Evolutionary conservation across 2,888 invertebrate genomes (phyloP).

Genomic region (Hirtodrosophila duncani): DNA sequence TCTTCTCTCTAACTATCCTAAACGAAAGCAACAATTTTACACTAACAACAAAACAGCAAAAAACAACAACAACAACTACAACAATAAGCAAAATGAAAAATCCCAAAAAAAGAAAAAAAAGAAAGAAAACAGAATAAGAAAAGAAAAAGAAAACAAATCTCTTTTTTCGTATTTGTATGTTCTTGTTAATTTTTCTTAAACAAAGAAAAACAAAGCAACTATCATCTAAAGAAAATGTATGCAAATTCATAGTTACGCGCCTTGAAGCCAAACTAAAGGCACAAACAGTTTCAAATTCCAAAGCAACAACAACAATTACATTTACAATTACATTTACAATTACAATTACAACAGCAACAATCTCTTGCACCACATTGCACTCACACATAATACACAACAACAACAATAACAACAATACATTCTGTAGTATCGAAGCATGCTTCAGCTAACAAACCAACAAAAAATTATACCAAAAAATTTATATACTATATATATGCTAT

Average conservation of each 20-base stretch:
- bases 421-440: conserved; percentile 65
- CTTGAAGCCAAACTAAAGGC: conserved; percentile 43
- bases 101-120: conserved; percentile 24
- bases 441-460: conserved; percentile 36
- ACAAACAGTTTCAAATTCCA: conserved; percentile 50
- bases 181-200: conserved; percentile 76
- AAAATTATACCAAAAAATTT: conserved; percentile 27
- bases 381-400: not conserved
- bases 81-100: conserved; percentile 16
- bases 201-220: conserved; percentile 69
- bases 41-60: conserved; percentile 56
- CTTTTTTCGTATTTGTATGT: conserved; percentile 79
- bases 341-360: too few species aligned
- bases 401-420: conserved; percentile 4
- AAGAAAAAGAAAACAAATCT: conserved; percentile 69
- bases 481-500: conserved; percentile 30
- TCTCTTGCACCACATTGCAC: conserved; percentile 25
- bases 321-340: too few species aligned
- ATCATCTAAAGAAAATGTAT: conserved; percentile 78
- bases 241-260: conserved; percentile 76
- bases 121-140: conserved; percentile 28
- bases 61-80: conserved; percentile 54
- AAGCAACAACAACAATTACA: too few species aligned
- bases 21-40: conserved; percentile 59
- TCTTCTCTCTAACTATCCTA: conserved; percentile 54